These are phyloP conservation scores for Galeopsomyia nigrocyanea DNA, from an alignment of 2,888 invertebrate genomes.

Conservation along the genomic window DNA sequence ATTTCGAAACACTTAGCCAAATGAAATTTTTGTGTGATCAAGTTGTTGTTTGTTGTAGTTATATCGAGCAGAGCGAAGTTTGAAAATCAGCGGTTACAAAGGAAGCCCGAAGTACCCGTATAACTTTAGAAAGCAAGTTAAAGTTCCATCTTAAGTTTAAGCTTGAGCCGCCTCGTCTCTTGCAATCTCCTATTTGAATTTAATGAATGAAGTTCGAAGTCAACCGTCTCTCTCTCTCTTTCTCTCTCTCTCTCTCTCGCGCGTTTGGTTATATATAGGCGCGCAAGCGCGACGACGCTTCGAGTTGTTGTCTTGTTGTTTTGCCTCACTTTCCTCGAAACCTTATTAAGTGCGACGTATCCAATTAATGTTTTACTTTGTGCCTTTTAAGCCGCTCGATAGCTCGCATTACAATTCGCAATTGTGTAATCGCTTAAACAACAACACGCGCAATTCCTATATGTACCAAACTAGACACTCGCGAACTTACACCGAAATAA, in stretches of 20 bases:
- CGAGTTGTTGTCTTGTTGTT: conserved; percentile 25
- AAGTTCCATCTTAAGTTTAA: conserved; percentile 41
- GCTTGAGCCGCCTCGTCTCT: conserved; percentile 27
- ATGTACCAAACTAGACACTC: not conserved
- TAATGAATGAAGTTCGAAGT: conserved; percentile 47
- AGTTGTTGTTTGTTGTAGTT: not conserved
- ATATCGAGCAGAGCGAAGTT: conserved; percentile 17
- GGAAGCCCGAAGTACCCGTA: not conserved
- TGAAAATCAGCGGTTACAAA: conserved; percentile 39
- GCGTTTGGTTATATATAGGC: too few species aligned
- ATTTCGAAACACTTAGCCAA: too few species aligned
- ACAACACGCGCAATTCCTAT: not conserved
- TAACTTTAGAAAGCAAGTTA: conserved; percentile 41
- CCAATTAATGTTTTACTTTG: conserved; percentile 33
- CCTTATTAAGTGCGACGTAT: conserved; percentile 33
- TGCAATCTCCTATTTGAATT: conserved; percentile 46
- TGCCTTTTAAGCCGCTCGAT: conserved; percentile 25
- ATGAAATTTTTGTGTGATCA: not conserved
- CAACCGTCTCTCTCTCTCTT: not conserved
- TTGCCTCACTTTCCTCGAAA: conserved; percentile 25
- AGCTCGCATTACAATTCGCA: conserved; percentile 21
- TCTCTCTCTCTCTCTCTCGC: too few species aligned
- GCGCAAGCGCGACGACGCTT: not conserved
- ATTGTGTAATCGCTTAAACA: not conserved
- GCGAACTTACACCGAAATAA: not conserved